Base-by-base conservation (phyloP, 2,113 vertebrate species). In the Capricornis sumatraensis region DNA sequence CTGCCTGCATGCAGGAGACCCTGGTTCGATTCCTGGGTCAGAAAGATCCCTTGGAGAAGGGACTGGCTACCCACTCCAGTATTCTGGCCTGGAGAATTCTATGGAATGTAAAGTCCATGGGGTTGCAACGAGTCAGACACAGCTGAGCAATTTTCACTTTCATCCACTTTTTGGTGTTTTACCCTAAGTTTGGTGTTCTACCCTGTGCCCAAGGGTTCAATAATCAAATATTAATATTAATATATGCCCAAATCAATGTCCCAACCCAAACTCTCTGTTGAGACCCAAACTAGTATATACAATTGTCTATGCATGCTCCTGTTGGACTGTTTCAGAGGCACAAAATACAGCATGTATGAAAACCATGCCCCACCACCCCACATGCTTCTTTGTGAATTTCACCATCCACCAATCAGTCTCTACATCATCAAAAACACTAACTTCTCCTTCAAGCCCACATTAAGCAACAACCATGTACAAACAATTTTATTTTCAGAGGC, bases 21-120 rank as follows among this genome's bases (percentile, higher is more conserved):
- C 5, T 11, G 10, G n/a, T 40, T 74, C 0, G 0, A 74, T 74
- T 12, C 19, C 67, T 40, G 36, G 1, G n/a, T 74, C 0, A 0
- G 19, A n/a, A 74, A 25, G 67, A 40, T 74, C 67, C 19, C 67
- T 19, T 23, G 19, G 67, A 23, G 11, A 71, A 71, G 67, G 67
- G 19, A 71, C 6, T 23, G 10, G n/a, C n/a, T 71, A 71, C 67
- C 19, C n/a, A 40, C n/a, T 71, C 67, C 19, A 71, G 67, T 71
- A 40, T 23, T 71, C n/a, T 71, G 67, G 19, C n/a, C 67, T 71
- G n/a, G 67, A 71, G n/a, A 71, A 71, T 71, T 71, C 67, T 36
- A 71, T 40, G 67, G n/a, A 71, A 40, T 23, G n/a, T 40, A 23
- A 71, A 71, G 67, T 71, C n/a, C 10, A 40, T 12, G n/a, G 19